These are phyloP conservation scores for Ginglymostoma cirratum DNA, from an alignment of 2,113 vertebrate species.

Conservation along the genomic window DNA sequence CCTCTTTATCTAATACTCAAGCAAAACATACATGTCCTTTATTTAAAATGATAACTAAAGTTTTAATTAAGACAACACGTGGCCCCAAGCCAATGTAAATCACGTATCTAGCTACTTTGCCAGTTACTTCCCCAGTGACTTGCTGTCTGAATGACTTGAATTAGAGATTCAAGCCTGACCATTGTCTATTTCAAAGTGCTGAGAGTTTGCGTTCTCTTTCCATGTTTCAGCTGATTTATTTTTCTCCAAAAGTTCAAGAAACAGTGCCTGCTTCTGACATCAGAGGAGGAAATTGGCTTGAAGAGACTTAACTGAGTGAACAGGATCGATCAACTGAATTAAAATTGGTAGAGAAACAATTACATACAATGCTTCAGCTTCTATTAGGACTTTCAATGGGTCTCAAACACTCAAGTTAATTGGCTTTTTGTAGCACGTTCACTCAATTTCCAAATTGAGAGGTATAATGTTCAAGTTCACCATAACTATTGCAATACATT, in stretches of 20 bases:
- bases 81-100: not conserved
- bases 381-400: not conserved
- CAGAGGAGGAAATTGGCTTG: not conserved
- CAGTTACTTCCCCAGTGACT: not conserved
- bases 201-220: not conserved
- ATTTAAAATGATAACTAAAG: conserved; percentile 1
- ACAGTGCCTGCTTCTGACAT: not conserved
- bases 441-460: not conserved
- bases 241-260: not conserved
- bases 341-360: not conserved
- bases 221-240: not conserved
- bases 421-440: not conserved
- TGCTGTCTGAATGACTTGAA: not conserved
- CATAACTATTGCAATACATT: not conserved
- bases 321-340: not conserved
- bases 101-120: not conserved
- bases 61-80: conserved; percentile 17
- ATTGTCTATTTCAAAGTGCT: not conserved
- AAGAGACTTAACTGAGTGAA: not conserved
- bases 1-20: not conserved
- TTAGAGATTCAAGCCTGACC: not conserved
- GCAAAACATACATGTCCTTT: not conserved
- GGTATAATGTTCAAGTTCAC: not conserved
- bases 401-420: not conserved
- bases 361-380: not conserved